phyloP scores from a whole-genome alignment of 2,888 invertebrate species.

The Drosophila anomelani region DNA sequence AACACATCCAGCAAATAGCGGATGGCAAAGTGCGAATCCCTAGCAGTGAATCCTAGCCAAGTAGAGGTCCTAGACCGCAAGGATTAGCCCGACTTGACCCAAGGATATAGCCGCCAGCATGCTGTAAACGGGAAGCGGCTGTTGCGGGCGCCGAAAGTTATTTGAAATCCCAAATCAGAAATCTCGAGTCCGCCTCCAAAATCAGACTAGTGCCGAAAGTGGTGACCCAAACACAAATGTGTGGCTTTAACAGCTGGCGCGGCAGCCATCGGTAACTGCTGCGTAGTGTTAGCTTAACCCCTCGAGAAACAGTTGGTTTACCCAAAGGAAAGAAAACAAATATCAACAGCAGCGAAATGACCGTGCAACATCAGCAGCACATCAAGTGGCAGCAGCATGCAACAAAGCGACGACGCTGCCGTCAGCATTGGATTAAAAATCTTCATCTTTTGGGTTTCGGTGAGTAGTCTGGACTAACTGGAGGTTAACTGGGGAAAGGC shows the following conservation, averaged over 20 bases:
- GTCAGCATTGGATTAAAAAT: constrained; percentile 79
- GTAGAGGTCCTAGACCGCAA: constrained; percentile 31
- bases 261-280: constrained; percentile 53
- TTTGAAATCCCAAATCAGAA: not conserved
- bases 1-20: constrained; percentile 24
- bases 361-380: constrained; percentile 39
- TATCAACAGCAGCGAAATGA: constrained; percentile 23
- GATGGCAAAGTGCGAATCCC: constrained; percentile 67
- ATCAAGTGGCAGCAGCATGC: constrained; percentile 50
- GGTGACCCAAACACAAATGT: constrained; percentile 53
- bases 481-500: not conserved
- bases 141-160: constrained; percentile 8
- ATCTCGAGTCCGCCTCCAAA: constrained; percentile 2
- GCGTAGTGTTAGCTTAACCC: constrained; percentile 51
- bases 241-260: constrained; percentile 42
- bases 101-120: constrained; percentile 17
- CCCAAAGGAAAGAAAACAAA: not conserved
- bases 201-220: constrained; percentile 30
- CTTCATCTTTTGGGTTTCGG: constrained; percentile 73
- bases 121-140: constrained; percentile 7
- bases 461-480: constrained; percentile 55
- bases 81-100: constrained; percentile 16
- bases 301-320: constrained; percentile 6
- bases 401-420: constrained; percentile 50
- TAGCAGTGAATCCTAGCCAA: constrained; percentile 41